A percentile compares a stretch with the other conserved stretches of the same genome.
phyloP scores from a whole-genome alignment of 2,797 vertebrate species.

The Esox lucius region DNA sequence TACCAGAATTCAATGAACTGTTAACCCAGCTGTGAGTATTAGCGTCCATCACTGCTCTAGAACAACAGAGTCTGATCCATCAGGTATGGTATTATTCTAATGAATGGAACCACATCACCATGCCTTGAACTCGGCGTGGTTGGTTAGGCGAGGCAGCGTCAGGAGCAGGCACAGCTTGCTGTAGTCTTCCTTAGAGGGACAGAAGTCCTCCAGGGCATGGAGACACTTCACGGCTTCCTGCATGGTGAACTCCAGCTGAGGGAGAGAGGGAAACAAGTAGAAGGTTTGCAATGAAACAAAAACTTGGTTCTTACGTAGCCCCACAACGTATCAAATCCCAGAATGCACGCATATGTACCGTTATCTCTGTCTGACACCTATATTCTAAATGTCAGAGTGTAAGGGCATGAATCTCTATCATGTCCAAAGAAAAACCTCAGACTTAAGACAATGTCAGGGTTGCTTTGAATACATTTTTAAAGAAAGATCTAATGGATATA shows the following conservation, averaged over 20 bases:
- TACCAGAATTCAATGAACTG: no score
- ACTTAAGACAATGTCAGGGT: not conserved
- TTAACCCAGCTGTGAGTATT: not conserved
- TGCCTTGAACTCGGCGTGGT: conserved; percentile 95
- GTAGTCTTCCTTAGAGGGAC: conserved; percentile 95
- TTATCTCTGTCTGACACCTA: no score
- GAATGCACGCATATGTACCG: no score
- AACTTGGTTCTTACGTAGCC: not conserved
- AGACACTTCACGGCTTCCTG: conserved; percentile 97
- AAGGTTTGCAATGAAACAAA: not conserved
- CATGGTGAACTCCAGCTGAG: conserved; percentile 95
- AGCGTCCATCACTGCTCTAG: not conserved
- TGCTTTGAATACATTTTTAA: not conserved
- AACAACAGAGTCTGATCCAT: not conserved
- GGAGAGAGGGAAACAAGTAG: conserved; percentile 18
- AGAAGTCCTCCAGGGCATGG: conserved; percentile 92
- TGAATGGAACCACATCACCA: not conserved
- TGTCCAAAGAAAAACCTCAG: not conserved
- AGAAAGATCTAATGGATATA: no score
- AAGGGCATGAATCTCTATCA: no score
- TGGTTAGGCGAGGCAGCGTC: conserved; percentile 94
- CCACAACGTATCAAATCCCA: no score
- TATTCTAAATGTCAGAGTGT: no score
- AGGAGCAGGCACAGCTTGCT: conserved; percentile 96
- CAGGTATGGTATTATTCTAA: not conserved